Evolutionary conservation across 2,113 vertebrate species (phyloP), one percentile per base, ranked within the genome.

Genomic region (Lota lota): DNA sequence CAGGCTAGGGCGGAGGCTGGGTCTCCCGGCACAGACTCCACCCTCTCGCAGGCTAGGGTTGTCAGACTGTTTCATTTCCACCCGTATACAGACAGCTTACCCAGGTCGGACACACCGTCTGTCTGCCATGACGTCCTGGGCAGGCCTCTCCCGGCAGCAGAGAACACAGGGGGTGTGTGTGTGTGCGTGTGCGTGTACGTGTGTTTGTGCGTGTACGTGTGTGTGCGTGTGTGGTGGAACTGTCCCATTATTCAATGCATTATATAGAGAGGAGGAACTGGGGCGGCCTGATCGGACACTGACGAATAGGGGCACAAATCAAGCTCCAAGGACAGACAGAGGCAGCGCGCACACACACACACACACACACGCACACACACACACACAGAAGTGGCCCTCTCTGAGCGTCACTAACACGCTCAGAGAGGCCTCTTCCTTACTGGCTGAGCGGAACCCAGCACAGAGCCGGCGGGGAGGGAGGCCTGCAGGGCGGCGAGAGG

Each of bases 21-120:
- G 28, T 28, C 6, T 28, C 28, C 4, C 28, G 28, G 28, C 28
- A 28, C 28, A 28, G 4, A 28, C 28, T 28, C 28, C 28, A 28
- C 4, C 28, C 2, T 3, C 28, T 5, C 28, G 28, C 28, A 5
- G 28, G 28, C 6, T 28, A 28, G 40, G 6, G 7, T 47, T 47
- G 40, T 47, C 8, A 47, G 40, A 11, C 8, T 14, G 11, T 40
- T 47, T 47, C 40, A 10, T 47, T 47, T 47, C 40, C 40, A n/a
- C 53, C 53, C 18, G 53, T 56, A 16, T n/a, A 5, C 74, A 76
- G 57, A n/a, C 62, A 84, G 84, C 79, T 81, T 80, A 84, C 81
- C 40, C 40, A 47, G 40, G 76, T 81, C 86, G 74, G 81, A 79
- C 75, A 64, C 68, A 84, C 87, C 80, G 84, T 85, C 83, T 80